Evolutionary conservation across 2,113 vertebrate species (phyloP).

Genomic region (Accipiter cooperii): DNA sequence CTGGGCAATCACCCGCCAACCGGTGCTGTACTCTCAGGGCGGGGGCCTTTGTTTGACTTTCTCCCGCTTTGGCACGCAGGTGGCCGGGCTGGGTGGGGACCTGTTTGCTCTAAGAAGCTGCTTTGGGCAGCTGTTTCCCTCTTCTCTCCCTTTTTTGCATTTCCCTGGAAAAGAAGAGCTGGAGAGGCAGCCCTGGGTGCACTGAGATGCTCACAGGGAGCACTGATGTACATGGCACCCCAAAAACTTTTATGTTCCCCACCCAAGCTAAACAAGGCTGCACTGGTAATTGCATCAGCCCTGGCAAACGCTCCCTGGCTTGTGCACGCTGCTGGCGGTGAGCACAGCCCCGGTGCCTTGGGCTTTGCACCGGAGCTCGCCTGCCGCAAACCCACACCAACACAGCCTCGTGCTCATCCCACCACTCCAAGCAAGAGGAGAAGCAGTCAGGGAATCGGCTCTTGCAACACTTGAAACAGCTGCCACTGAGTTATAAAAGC

Average conservation of each 20-base stretch:
- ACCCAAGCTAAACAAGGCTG: accelerated
- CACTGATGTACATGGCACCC: accelerated
- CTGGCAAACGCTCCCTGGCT: accelerated
- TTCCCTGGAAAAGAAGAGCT: neutral
- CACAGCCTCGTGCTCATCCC: neutral
- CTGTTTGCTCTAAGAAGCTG: constrained; percentile 38
- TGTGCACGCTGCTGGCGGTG: accelerated
- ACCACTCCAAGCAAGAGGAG: neutral
- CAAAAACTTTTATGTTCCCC: neutral
- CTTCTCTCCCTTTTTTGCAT: neutral
- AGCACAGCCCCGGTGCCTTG: accelerated
- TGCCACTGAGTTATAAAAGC: neutral
- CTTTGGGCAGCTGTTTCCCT: neutral
- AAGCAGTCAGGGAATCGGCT: neutral
- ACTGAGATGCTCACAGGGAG: accelerated
- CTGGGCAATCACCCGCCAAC: neutral
- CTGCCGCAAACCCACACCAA: neutral
- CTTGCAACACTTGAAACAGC: neutral
- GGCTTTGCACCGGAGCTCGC: neutral
- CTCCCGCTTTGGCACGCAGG: neutral
- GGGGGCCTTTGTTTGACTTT: constrained; percentile 64
- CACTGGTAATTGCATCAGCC: neutral
- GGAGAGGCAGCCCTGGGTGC: neutral
- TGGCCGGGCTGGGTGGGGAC: constrained; percentile 44
- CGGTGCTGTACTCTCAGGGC: constrained; percentile 45